phyloP scores from a whole-genome alignment of 1,140 invertebrate species.

The Orchesella cincta region DNA sequence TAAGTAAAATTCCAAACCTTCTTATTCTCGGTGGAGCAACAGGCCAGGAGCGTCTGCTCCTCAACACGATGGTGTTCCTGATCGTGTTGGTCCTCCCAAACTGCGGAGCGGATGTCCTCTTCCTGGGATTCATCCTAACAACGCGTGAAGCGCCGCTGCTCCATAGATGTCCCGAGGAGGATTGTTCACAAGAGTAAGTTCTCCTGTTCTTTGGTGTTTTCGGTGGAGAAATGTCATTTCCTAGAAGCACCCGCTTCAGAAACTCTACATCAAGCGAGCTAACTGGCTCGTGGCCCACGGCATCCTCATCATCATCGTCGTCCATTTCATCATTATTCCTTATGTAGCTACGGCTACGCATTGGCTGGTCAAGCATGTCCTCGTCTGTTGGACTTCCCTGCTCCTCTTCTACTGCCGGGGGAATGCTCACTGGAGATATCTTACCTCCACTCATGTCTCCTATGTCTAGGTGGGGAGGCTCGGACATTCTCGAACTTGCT shows the following conservation, averaged over 20 bases:
- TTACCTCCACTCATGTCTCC: not conserved
- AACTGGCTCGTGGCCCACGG: slow-evolving; percentile 2
- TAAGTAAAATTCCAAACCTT: slow-evolving; percentile 1
- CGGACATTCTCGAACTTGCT: too few relatives aligned
- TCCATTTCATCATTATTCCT: not conserved
- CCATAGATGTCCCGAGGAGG: slow-evolving; percentile 36
- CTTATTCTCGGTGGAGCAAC: slow-evolving; percentile 38
- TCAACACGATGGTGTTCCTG: slow-evolving; percentile 34
- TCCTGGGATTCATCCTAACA: slow-evolving; percentile 33
- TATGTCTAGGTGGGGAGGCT: not conserved
- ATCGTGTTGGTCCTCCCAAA: slow-evolving; percentile 41
- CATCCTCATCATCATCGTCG: slow-evolving; percentile 13
- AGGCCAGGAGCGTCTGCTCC: slow-evolving; percentile 43
- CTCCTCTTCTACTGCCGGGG: not conserved
- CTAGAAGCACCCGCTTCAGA: slow-evolving; percentile 39
- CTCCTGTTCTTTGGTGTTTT: slow-evolving; percentile 23
- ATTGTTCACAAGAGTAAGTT: slow-evolving; percentile 41
- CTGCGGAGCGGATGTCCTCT: slow-evolving; percentile 44
- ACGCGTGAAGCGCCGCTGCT: slow-evolving; percentile 21
- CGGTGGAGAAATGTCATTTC: slow-evolving; percentile 36
- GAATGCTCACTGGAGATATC: slow-evolving; percentile 9
- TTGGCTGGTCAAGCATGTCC: not conserved
- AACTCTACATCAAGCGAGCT: slow-evolving; percentile 39
- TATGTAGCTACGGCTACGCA: not conserved
- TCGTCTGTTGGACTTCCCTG: not conserved